These are phyloP conservation scores for Laupala kohalensis DNA, from an alignment of 1,140 invertebrate species.

Conservation along the genomic window DNA sequence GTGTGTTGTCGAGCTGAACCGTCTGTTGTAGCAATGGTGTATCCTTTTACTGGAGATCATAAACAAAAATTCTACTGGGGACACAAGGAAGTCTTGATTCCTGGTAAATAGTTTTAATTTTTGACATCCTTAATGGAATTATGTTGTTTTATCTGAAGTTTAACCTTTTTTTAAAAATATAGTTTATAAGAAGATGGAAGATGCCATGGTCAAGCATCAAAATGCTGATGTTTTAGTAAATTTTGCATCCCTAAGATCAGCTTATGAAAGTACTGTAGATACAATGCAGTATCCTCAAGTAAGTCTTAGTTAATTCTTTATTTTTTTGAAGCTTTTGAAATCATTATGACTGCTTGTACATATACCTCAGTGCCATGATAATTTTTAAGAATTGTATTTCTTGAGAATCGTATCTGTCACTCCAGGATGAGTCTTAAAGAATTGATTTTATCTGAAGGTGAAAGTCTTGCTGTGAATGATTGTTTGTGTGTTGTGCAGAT, in stretches of 20 bases:
- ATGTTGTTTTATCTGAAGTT: not conserved
- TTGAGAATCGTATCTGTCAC: not conserved
- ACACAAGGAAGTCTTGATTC: slow-evolving; percentile 92
- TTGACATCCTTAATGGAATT: not conserved
- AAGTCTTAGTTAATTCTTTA: no score
- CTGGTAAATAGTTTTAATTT: slow-evolving; percentile 29
- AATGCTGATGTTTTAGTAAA: slow-evolving; percentile 96
- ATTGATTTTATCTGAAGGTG: not conserved
- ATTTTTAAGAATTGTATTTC: not conserved
- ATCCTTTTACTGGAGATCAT: slow-evolving; percentile 97
- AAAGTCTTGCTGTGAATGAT: not conserved
- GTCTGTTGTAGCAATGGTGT: slow-evolving; percentile 89
- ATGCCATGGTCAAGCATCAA: slow-evolving; percentile 89
- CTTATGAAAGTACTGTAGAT: slow-evolving; percentile 94
- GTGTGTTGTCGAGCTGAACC: slow-evolving; percentile 82
- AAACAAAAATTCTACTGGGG: slow-evolving; percentile 99
- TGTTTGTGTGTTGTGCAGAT: slow-evolving; percentile 39
- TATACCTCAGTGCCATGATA: not conserved
- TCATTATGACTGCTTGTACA: not conserved
- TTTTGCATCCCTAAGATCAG: slow-evolving; percentile 94
- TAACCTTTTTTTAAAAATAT: slow-evolving; percentile 32
- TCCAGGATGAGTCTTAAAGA: not conserved
- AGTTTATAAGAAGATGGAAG: slow-evolving; percentile 95
- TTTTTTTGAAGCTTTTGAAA: not conserved
- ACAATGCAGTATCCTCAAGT: slow-evolving; percentile 79